phyloP scores from a whole-genome alignment of 2,797 vertebrate genomes.

The Podargus strigoides region DNA sequence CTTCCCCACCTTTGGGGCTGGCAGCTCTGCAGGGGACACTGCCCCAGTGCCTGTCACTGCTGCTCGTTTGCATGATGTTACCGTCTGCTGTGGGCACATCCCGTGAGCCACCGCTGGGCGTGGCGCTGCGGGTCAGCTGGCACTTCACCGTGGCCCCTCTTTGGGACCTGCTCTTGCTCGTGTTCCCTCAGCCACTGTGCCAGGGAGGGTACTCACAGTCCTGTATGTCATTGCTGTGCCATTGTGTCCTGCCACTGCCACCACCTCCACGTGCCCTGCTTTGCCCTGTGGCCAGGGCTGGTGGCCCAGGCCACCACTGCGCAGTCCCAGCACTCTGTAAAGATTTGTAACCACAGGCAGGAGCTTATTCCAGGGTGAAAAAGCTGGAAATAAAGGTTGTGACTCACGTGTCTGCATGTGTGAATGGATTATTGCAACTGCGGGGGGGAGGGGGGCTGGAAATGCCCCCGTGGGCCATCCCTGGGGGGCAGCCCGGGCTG shows the following conservation, averaged over 20 bases:
- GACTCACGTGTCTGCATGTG: accelerated
- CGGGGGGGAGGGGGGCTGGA: background rate
- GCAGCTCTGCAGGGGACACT: background rate
- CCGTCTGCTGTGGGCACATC: background rate
- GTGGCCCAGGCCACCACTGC: background rate
- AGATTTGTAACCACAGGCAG: background rate
- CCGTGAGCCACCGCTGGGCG: accelerated
- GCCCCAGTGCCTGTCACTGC: background rate
- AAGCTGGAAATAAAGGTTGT: conserved; percentile 45
- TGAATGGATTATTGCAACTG: accelerated
- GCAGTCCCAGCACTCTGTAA: background rate
- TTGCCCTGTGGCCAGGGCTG: background rate
- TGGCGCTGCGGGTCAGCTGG: background rate
- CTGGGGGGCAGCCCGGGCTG: accelerated
- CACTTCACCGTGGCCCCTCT: accelerated
- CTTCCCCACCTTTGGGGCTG: background rate
- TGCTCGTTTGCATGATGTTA: background rate
- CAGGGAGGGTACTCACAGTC: background rate
- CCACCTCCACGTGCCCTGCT: background rate
- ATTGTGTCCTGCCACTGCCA: background rate
- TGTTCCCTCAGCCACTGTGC: background rate
- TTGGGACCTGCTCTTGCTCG: accelerated
- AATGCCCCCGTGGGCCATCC: accelerated
- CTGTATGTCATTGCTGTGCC: background rate
- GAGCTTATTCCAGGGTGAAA: background rate